Percentiles rank a stretch among this genome's conserved stretches.
Evolutionary conservation across 2,888 invertebrate genomes (phyloP).

Genomic region (Elmis aenea): DNA sequence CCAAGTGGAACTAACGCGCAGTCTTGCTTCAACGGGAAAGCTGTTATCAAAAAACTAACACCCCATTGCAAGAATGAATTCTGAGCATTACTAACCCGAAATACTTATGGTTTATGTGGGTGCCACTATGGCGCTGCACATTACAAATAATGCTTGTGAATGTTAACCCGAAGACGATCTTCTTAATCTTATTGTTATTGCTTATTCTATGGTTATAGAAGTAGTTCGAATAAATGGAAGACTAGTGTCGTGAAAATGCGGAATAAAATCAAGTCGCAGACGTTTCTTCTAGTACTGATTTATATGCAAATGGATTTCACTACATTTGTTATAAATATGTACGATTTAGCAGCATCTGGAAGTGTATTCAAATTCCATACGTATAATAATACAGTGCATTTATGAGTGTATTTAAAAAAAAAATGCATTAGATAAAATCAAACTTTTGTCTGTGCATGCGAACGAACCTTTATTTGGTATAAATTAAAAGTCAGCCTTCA

Average conservation of each 20-base stretch:
- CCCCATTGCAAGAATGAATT: constrained; percentile 29
- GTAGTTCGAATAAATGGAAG: constrained; percentile 17
- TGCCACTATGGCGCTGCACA: constrained; percentile 40
- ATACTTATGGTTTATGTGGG: constrained; percentile 42
- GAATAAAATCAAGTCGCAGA: too few relatives aligned
- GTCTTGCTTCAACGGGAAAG: constrained; percentile 30
- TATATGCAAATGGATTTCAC: too few relatives aligned
- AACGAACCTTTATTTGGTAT: too few relatives aligned
- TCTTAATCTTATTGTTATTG: constrained; percentile 37
- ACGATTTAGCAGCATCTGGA: too few relatives aligned
- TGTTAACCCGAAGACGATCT: constrained; percentile 32
- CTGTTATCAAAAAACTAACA: constrained; percentile 37
- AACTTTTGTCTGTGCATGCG: too few relatives aligned
- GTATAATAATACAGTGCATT: too few relatives aligned
- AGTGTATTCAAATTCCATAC: too few relatives aligned
- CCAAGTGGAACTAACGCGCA: constrained; percentile 43
- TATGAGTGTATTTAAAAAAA: too few relatives aligned
- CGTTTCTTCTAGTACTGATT: too few relatives aligned
- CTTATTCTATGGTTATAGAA: constrained; percentile 28
- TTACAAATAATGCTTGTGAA: constrained; percentile 36
- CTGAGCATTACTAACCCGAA: constrained; percentile 29
- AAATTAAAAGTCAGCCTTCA: too few relatives aligned
- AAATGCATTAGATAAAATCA: too few relatives aligned
- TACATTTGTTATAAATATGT: too few relatives aligned
- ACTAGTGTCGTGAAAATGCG: constrained; percentile 24